phyloP scores from a whole-genome alignment of 2,797 vertebrate species.

The Notolepis coatsorum region DNA sequence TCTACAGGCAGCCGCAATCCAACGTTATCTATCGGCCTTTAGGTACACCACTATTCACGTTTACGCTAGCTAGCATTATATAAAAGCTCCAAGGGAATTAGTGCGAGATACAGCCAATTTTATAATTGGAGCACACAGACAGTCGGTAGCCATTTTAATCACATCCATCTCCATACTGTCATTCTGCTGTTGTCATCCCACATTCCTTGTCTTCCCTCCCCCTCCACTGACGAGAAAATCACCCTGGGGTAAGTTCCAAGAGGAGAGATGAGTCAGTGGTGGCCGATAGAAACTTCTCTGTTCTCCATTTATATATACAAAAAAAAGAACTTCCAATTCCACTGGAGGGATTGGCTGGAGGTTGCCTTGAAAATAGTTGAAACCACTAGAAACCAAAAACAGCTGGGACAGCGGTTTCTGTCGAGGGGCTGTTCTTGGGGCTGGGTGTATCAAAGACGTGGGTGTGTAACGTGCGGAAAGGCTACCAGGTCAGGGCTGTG shows the following conservation, averaged over 20 bases:
- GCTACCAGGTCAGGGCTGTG: constrained; percentile 45
- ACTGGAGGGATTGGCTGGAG: constrained; percentile 31
- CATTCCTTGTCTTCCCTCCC: constrained; percentile 2
- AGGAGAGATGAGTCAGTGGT: constrained; percentile 38
- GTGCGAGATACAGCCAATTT: constrained; percentile 14
- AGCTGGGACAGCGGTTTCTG: constrained; percentile 70
- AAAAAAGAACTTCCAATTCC: constrained; percentile 9
- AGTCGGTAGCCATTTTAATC: constrained; percentile 29
- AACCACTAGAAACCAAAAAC: constrained; percentile 67
- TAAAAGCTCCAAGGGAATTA: constrained; percentile 1
- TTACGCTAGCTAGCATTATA: not conserved
- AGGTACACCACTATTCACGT: too few species aligned
- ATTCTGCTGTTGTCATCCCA: constrained; percentile 20
- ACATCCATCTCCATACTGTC: constrained; percentile 2
- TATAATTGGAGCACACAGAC: constrained; percentile 5
- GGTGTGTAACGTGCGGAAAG: constrained; percentile 58
- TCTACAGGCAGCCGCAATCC: too few species aligned
- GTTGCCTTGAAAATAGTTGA: constrained; percentile 66
- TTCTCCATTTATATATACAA: constrained; percentile 22
- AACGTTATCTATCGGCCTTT: too few species aligned
- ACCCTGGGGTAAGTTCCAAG: constrained; percentile 22
- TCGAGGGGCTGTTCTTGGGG: constrained; percentile 23
- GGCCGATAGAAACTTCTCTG: constrained; percentile 41
- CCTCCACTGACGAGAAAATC: not conserved
- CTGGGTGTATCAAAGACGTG: constrained; percentile 68